phyloP scores from a whole-genome alignment of 2,113 vertebrate species.

The Octodon degus region DNA sequence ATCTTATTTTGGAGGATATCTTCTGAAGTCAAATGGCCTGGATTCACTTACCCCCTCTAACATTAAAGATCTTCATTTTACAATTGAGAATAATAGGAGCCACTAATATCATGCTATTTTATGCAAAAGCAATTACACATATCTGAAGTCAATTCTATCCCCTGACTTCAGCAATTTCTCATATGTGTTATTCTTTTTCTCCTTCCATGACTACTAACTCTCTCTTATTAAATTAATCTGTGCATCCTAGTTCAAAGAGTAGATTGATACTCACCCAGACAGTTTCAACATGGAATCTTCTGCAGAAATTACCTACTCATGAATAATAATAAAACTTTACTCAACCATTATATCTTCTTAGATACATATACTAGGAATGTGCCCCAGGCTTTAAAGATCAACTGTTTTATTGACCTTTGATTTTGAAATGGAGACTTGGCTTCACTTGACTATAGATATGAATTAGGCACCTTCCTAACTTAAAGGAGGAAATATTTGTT shows the following conservation, averaged over 20 bases:
- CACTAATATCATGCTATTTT: background rate
- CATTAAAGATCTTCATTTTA: background rate
- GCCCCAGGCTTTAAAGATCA: background rate
- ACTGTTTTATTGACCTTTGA: background rate
- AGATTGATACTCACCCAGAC: background rate
- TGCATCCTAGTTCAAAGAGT: background rate
- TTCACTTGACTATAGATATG: accelerated
- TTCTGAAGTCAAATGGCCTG: slow-evolving; percentile 7
- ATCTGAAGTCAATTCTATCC: background rate
- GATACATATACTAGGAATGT: background rate
- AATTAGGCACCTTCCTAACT: background rate
- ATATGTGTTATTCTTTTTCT: background rate
- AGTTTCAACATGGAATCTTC: accelerated
- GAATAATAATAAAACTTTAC: background rate
- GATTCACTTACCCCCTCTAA: background rate
- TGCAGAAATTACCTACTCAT: background rate
- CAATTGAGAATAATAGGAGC: background rate
- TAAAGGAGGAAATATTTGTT: background rate
- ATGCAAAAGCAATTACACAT: background rate
- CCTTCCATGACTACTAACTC: background rate
- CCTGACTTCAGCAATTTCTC: slow-evolving; percentile 7
- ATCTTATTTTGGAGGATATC: background rate
- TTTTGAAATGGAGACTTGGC: background rate
- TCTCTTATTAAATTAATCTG: background rate
- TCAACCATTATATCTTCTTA: background rate